Evolutionary conservation across 2,113 vertebrate genomes (phyloP), one percentile per base, ranked within the genome.

Genomic region (Pseudopodoces humilis): DNA sequence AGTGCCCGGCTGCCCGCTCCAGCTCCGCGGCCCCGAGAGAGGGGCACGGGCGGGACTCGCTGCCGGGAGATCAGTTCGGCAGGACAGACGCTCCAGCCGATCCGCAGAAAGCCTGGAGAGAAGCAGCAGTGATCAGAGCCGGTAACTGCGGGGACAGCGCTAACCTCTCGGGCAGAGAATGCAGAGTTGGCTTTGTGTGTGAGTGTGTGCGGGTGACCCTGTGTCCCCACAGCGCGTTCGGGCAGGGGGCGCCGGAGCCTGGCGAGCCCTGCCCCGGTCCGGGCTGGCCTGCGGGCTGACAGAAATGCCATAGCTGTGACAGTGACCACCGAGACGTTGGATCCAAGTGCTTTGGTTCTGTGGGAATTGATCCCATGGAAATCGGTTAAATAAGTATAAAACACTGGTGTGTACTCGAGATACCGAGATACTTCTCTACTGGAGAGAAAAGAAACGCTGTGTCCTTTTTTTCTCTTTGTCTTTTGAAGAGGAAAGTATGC

Each of bases 101-200:
- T 63, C 83, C 44, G 50, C 68, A 27, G 84, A 39, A 84, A 94
- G 91, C 94, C 93, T 95, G 98, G 97, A 96, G 97, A 96, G 98
- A 84, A 96, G 89, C 85, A 72, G 96, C 83, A 71, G 80, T 0
- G 76, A 76, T 81, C 85, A 41, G 97, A 97, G 70, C 41, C 49
- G 97, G 98, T 98, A 97, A 98, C 97, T 90, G 85, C 82, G 91
- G 97, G 97, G 96, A 92, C 97, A 91, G 97, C 96, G 93, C 91
- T 97, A 96, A 96, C 83, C 96, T 83, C 49, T 97, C 86, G 98
- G 97, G 98, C 96, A 77, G 93, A 69, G 92, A 89, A 80, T n/a
- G 96, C 87, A 75, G 44, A 71, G 44, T 8, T 10, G 82, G 24
- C 0, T 35, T 9, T 8, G 64, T 89, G 95, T 93, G 95, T 87